These are phyloP conservation scores for Theonella swinhoei DNA, from an alignment of 37 sponge, comb jelly and placozoan genomes.

Conservation along the genomic window DNA sequence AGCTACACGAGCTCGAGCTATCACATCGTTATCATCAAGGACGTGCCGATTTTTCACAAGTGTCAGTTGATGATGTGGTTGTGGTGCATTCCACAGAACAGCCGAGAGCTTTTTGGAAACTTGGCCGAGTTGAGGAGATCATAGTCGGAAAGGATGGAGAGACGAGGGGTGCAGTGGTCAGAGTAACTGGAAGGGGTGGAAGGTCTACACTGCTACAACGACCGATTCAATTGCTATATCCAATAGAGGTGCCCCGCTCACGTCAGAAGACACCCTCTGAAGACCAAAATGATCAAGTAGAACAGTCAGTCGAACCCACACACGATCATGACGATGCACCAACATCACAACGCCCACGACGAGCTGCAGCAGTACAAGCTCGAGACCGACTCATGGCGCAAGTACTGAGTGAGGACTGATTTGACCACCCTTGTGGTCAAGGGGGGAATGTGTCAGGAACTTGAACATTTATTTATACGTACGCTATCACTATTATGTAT, in stretches of 20 bases:
- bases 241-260: not conserved
- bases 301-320: not conserved
- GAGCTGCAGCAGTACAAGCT: not conserved
- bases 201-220: not conserved
- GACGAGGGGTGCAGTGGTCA: not conserved
- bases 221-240: slow-evolving; percentile 11
- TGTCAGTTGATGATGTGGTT: slow-evolving; percentile 6
- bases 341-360: not conserved
- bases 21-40: slow-evolving; percentile 15
- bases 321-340: not conserved
- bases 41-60: not conserved
- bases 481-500: not conserved
- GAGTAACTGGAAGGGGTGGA: not conserved
- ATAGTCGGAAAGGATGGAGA: not conserved
- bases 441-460: not conserved
- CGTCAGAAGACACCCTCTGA: not conserved
- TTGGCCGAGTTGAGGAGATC: not conserved
- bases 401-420: not conserved
- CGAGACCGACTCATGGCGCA: not conserved
- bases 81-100: not conserved
- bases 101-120: slow-evolving; percentile 19
- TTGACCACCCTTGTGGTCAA: not conserved
- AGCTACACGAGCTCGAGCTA: not conserved
- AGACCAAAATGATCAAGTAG: not conserved
- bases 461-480: not conserved